Evolutionary conservation across 2,888 invertebrate species (phyloP).

Genomic region (Spodoptera exigua): DNA sequence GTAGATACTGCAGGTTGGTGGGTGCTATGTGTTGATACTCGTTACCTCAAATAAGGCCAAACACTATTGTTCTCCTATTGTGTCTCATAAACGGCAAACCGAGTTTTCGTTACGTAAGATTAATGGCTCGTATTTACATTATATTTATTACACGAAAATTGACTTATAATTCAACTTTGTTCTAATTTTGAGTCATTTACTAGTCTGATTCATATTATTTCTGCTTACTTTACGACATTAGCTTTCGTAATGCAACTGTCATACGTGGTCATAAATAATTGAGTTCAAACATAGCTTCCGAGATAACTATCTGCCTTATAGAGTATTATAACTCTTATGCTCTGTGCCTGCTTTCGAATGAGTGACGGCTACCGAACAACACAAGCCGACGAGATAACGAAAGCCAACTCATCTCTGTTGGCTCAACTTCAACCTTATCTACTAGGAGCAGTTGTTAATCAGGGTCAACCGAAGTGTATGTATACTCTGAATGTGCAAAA

Average conservation of each 20-base stretch:
- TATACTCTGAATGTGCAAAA: conserved; percentile 5
- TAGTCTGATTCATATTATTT: conserved; percentile 61
- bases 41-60: conserved; percentile 58
- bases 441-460: conserved; percentile 1
- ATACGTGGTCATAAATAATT: conserved; percentile 74
- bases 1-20: conserved; percentile 34
- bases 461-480: neutral
- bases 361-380: conserved; percentile 63
- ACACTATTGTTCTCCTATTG: conserved; percentile 60
- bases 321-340: conserved; percentile 62
- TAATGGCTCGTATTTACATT: conserved; percentile 55
- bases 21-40: conserved; percentile 54
- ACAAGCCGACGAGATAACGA: conserved; percentile 37
- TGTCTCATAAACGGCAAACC: conserved; percentile 60
- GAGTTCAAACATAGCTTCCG: conserved; percentile 74
- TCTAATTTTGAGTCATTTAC: conserved; percentile 45
- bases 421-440: conserved; percentile 1
- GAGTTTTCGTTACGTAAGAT: conserved; percentile 58
- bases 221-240: conserved; percentile 62
- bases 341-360: conserved; percentile 62
- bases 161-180: conserved; percentile 51
- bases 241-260: conserved; percentile 71
- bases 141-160: conserved; percentile 55
- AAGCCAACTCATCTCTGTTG: conserved; percentile 6
- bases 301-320: conserved; percentile 72